phyloP scores from a whole-genome alignment of 1,140 invertebrate genomes.

The Calosoma granatense region DNA sequence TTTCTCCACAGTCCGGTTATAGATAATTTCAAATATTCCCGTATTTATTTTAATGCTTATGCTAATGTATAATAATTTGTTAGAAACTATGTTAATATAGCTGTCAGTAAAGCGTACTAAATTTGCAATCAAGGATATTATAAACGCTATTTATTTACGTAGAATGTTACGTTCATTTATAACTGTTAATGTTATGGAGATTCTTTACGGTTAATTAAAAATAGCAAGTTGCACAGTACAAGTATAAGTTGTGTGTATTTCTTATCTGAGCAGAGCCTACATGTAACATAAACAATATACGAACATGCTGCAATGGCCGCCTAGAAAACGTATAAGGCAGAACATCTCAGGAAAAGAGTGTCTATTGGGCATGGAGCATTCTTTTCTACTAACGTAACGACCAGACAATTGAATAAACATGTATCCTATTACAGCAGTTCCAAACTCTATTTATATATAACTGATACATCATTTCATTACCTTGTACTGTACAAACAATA shows the following conservation, averaged over 20 bases:
- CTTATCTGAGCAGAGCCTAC: background rate
- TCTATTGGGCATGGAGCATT: background rate
- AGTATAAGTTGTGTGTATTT: background rate
- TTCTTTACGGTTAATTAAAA: background rate
- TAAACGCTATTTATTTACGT: background rate
- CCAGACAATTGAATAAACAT: slow-evolving; percentile 6
- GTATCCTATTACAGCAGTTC: background rate
- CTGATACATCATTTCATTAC: background rate
- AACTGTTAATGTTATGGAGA: background rate
- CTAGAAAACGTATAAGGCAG: background rate
- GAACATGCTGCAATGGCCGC: background rate
- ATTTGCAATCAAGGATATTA: background rate
- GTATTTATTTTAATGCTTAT: too few species aligned
- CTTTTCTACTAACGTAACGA: background rate
- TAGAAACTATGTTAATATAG: too few species aligned
- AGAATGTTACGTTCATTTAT: background rate
- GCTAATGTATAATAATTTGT: too few species aligned
- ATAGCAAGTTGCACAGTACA: background rate
- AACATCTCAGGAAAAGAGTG: background rate
- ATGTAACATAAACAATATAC: background rate
- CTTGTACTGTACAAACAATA: too few species aligned
- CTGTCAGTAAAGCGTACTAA: too few species aligned
- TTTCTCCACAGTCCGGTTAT: too few species aligned
- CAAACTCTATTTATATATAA: background rate
- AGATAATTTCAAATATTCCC: too few species aligned